These are phyloP conservation scores for Polydrusus cervinus DNA, from an alignment of 2,888 invertebrate genomes.

Conservation along the genomic window DNA sequence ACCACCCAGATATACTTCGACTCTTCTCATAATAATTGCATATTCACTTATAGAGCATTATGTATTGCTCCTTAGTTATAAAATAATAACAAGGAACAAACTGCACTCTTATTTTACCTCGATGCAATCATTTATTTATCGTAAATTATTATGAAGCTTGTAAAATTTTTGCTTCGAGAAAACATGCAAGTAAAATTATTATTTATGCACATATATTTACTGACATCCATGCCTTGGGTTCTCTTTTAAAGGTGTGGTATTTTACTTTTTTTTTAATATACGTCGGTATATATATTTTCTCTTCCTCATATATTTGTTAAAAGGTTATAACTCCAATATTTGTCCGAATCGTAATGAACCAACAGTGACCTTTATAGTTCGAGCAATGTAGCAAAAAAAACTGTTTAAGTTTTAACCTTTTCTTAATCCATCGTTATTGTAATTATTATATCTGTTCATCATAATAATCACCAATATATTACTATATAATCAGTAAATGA, in stretches of 20 bases:
- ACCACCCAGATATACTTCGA: too few relatives aligned
- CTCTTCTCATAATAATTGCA: too few relatives aligned
- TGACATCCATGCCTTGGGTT: neutral
- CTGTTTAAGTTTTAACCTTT: constrained; percentile 5
- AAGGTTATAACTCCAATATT: neutral
- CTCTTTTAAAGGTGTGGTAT: neutral
- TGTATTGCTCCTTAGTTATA: too few relatives aligned
- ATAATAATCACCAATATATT: neutral
- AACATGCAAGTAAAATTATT: too few relatives aligned
- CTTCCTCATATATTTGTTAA: neutral
- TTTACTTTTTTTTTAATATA: neutral
- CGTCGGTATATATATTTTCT: neutral
- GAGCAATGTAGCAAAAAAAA: neutral
- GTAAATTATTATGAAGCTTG: too few relatives aligned
- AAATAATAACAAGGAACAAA: too few relatives aligned
- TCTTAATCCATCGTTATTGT: neutral
- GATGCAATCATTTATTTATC: too few relatives aligned
- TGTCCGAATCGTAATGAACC: constrained; percentile 5
- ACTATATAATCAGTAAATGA: neutral
- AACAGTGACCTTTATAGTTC: constrained; percentile 2
- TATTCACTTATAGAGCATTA: too few relatives aligned
- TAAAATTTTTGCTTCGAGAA: too few relatives aligned
- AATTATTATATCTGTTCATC: neutral
- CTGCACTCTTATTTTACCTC: too few relatives aligned
- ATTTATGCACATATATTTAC: too few relatives aligned